Conservation (phyloP, 2,797 vertebrate species). For the Phalloptychus januarius region DNA sequence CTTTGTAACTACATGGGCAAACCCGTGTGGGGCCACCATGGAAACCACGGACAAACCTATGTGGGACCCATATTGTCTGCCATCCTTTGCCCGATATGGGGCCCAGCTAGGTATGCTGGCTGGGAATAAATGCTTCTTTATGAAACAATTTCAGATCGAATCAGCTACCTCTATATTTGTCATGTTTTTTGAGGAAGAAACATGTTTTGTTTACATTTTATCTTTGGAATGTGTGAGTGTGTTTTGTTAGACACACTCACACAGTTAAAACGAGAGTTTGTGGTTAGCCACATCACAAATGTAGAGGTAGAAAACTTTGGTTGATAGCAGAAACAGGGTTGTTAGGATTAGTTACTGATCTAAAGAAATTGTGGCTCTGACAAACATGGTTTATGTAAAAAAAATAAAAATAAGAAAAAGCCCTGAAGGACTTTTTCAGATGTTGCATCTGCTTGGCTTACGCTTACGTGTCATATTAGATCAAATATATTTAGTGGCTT, state of each 20-base stretch:
- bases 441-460: background rate
- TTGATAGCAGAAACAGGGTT: background rate
- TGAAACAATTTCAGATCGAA: background rate
- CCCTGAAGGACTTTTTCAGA: background rate
- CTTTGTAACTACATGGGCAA: too few species aligned
- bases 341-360: background rate
- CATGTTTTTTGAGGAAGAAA: background rate
- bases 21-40: too few species aligned
- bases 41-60: too few species aligned
- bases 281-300: background rate
- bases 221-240: background rate
- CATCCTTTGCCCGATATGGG: too few species aligned
- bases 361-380: background rate
- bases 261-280: background rate
- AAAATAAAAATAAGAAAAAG: background rate
- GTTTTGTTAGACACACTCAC: background rate
- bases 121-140: background rate
- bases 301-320: background rate
- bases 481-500: background rate
- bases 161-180: background rate
- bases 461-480: background rate
- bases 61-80: too few species aligned
- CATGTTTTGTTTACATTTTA: background rate
- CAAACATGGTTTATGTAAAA: background rate
- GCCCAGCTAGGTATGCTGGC: too few species aligned